phyloP scores from a whole-genome alignment of 2,113 vertebrate genomes.

The Campylorhamphus procurvoides region DNA sequence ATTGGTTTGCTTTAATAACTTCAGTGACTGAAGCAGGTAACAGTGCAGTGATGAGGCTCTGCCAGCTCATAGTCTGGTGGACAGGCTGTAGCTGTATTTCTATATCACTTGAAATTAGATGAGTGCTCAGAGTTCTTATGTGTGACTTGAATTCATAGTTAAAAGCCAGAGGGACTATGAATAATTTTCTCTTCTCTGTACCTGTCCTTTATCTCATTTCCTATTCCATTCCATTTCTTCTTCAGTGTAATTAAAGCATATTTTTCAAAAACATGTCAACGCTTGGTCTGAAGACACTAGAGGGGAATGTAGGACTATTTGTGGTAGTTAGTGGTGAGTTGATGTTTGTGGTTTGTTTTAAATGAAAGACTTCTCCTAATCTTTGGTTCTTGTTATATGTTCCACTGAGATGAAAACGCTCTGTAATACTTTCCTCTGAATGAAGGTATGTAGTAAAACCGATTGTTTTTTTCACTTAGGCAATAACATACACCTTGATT shows the following conservation, averaged over 20 bases:
- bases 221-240: background rate
- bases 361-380: background rate
- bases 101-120: background rate
- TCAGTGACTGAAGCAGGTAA: conserved; percentile 34
- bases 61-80: background rate
- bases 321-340: background rate
- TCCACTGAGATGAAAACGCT: background rate
- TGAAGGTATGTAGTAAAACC: background rate
- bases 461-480: background rate
- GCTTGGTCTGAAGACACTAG: background rate
- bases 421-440: background rate
- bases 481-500: background rate
- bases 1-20: conserved; percentile 36
- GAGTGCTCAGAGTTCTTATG: background rate
- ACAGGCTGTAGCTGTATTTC: background rate
- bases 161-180: background rate
- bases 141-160: background rate
- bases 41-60: background rate
- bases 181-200: background rate
- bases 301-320: background rate
- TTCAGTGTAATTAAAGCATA: background rate
- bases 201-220: background rate
- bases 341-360: background rate
- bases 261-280: background rate
- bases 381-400: background rate